These are phyloP conservation scores for Champsocephalus esox DNA, from an alignment of 2,797 vertebrate species.

Conservation along the genomic window DNA sequence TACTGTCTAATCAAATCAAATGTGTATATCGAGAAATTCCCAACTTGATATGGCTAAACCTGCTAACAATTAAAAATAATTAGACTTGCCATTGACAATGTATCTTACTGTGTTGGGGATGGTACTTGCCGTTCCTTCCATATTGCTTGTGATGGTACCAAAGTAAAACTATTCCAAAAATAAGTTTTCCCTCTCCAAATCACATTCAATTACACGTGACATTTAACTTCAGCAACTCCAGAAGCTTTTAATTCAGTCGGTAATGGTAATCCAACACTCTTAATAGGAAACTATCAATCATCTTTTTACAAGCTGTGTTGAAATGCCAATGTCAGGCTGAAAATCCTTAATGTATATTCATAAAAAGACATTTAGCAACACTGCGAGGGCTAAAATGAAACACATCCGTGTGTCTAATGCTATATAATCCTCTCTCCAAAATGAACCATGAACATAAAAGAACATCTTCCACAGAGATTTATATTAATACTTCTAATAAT, in stretches of 20 bases:
- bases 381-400: no score
- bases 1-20: neutral
- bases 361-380: no score
- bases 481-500: neutral
- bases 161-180: neutral
- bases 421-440: neutral
- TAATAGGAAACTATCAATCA: conserved; percentile 17
- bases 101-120: neutral
- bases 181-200: neutral
- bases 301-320: conserved; percentile 4
- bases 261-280: conserved; percentile 19
- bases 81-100: neutral
- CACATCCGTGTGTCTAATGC: neutral
- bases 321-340: conserved; percentile 4
- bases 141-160: neutral
- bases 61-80: neutral
- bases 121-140: neutral
- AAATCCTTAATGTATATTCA: neutral
- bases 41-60: neutral
- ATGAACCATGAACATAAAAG: neutral
- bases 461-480: conserved; percentile 3
- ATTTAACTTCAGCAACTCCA: conserved; percentile 6
- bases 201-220: conserved; percentile 12
- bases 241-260: neutral
- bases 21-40: neutral